These are phyloP conservation scores for Nysson spinosus DNA, from an alignment of 2,888 invertebrate species.

Conservation along the genomic window DNA sequence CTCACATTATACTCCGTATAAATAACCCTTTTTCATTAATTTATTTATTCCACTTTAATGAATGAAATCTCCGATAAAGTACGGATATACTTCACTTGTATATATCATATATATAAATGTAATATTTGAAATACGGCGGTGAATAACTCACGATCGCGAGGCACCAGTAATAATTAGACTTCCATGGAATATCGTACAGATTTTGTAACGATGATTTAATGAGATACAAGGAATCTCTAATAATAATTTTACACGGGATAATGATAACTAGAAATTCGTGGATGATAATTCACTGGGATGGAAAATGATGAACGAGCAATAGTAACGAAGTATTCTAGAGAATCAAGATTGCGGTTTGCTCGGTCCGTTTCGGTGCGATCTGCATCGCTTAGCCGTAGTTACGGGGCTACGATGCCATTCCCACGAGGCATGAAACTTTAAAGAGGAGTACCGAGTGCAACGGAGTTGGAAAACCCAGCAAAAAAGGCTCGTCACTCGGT, in stretches of 20 bases:
- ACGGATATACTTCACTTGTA: no score
- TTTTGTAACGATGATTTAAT: no score
- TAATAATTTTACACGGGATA: no score
- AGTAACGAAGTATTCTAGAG: constrained; percentile 49
- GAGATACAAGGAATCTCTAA: no score
- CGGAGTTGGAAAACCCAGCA: constrained; percentile 31
- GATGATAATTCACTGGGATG: constrained; percentile 43
- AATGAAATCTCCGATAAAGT: constrained; percentile 42
- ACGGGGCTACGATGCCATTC: constrained; percentile 55
- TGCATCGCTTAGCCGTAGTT: constrained; percentile 56
- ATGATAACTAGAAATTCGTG: no score
- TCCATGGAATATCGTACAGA: no score
- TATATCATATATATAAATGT: no score
- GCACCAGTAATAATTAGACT: no score
- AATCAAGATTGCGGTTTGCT: constrained; percentile 53
- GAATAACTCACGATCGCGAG: no score
- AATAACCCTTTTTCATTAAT: constrained; percentile 24
- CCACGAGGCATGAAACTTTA: constrained; percentile 64
- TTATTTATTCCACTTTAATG: constrained; percentile 49
- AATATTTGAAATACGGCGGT: no score
- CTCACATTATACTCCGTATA: no score
- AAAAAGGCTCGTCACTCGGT: constrained; percentile 37
- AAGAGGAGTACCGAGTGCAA: constrained; percentile 46
- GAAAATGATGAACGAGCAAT: constrained; percentile 27
- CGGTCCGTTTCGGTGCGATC: constrained; percentile 50